Conservation (phyloP, 2,797 vertebrate genomes). For the Neosilurus mollespiculum region DNA sequence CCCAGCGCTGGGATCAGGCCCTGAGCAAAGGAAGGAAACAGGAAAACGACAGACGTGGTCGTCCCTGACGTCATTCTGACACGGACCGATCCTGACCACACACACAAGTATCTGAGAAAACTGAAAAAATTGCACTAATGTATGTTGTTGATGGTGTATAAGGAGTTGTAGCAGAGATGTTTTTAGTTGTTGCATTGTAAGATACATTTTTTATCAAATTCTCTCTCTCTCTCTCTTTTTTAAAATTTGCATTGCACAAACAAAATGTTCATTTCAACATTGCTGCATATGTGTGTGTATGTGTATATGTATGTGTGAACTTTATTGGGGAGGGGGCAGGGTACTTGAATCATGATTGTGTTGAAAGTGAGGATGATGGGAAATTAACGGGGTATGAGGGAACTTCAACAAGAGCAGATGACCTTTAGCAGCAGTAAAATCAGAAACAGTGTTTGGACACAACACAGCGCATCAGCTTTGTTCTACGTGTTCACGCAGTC, state of each 20-base stretch:
- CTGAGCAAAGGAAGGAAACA: conserved; percentile 38
- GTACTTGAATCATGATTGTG: background rate
- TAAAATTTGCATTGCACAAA: conserved; percentile 74
- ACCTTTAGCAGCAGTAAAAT: background rate
- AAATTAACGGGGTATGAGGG: conserved; percentile 28
- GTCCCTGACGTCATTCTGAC: conserved; percentile 64
- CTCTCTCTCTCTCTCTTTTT: conserved; percentile 72
- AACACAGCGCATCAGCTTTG: background rate
- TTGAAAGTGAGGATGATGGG: conserved; percentile 1
- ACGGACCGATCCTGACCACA: conserved; percentile 61
- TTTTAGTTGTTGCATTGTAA: conserved; percentile 59
- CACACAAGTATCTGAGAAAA: conserved; percentile 69
- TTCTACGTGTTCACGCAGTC: background rate
- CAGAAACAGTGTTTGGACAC: background rate
- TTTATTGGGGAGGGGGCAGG: conserved; percentile 11
- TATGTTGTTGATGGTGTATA: conserved; percentile 71
- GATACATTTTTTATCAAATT: conserved; percentile 66
- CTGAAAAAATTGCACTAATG: conserved; percentile 92
- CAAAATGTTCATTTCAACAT: conserved; percentile 64
- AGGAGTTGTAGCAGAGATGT: conserved; percentile 77
- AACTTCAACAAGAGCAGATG: conserved; percentile 19
- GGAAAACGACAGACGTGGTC: conserved; percentile 55
- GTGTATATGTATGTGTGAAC: conserved; percentile 8
- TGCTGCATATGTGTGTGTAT: conserved; percentile 34
- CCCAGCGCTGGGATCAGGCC: conserved; percentile 79